Conservation (phyloP, 1,140 invertebrate genomes). For the Streblospio benedicti region DNA sequence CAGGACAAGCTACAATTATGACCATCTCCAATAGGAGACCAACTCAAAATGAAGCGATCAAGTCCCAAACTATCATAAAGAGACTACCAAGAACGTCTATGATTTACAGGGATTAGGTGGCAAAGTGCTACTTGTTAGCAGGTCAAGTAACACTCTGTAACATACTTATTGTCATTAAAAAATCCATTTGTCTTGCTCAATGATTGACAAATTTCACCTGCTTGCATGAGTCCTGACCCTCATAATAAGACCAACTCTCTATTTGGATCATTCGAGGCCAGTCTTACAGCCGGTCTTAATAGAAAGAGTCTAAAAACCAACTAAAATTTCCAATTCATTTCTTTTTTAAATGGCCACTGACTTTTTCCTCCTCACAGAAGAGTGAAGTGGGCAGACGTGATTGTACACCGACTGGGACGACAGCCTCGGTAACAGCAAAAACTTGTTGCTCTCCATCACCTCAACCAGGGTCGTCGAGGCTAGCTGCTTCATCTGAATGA, state of each 20-base stretch:
- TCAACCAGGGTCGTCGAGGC: constrained; percentile 63
- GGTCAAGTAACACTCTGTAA: no score
- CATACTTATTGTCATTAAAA: no score
- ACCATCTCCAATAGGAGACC: no score
- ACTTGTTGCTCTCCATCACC: constrained; percentile 79
- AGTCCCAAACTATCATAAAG: no score
- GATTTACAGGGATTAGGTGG: no score
- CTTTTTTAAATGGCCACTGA: constrained; percentile 12
- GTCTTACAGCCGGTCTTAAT: constrained; percentile 68
- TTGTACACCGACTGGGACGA: constrained; percentile 80
- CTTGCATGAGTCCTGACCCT: no score
- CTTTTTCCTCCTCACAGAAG: constrained; percentile 64
- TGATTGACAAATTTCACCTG: no score
- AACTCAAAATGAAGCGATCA: no score
- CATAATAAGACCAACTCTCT: constrained; percentile 47
- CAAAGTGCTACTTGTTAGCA: no score
- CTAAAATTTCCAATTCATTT: neutral
- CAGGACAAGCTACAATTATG: no score
- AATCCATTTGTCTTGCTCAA: no score
- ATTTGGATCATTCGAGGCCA: constrained; percentile 40
- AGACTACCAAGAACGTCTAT: no score
- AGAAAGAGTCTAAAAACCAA: constrained; percentile 62
- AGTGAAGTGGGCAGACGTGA: constrained; percentile 77
- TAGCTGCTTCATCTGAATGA: constrained; percentile 36
- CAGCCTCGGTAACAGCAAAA: constrained; percentile 74